Conservation (phyloP, 2,888 invertebrate species). For the Liopterus haemorrhoidalis region DNA sequence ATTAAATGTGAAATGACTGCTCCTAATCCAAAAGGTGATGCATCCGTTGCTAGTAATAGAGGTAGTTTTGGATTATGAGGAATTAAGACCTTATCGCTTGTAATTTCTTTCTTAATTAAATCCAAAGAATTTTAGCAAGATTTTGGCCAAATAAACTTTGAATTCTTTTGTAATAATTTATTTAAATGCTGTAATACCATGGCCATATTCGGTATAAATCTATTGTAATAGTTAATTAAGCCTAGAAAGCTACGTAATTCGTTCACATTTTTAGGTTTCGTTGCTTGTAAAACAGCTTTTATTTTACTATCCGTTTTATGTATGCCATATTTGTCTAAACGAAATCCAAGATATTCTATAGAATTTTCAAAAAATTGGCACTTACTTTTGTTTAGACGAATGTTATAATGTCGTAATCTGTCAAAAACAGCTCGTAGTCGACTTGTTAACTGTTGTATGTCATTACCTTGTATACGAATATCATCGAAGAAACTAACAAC, state of each 20-base stretch:
- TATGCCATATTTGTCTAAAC: constrained; percentile 19
- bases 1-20: constrained; percentile 27
- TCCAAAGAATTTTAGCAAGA: constrained; percentile 25
- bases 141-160: constrained; percentile 21
- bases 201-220: constrained; percentile 21
- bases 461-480: constrained; percentile 28
- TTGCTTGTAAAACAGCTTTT: constrained; percentile 18
- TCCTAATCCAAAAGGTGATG: constrained; percentile 34
- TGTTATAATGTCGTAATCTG: constrained; percentile 14
- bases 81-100: constrained; percentile 28
- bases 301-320: constrained; percentile 24
- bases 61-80: constrained; percentile 33
- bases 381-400: constrained; percentile 26
- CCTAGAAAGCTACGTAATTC: constrained; percentile 26
- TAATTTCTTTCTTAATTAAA: constrained; percentile 29
- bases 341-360: constrained; percentile 27
- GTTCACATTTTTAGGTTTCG: constrained; percentile 18
- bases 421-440: constrained; percentile 6
- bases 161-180: constrained; percentile 14
- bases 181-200: constrained; percentile 12
- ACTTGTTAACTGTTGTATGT: not conserved
- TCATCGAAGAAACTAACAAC: constrained; percentile 36
- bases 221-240: constrained; percentile 25
- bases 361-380: constrained; percentile 25
- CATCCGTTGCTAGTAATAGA: constrained; percentile 37